These are phyloP conservation scores for Thermophis baileyi DNA, from an alignment of 2,113 vertebrate genomes.

Conservation along the genomic window DNA sequence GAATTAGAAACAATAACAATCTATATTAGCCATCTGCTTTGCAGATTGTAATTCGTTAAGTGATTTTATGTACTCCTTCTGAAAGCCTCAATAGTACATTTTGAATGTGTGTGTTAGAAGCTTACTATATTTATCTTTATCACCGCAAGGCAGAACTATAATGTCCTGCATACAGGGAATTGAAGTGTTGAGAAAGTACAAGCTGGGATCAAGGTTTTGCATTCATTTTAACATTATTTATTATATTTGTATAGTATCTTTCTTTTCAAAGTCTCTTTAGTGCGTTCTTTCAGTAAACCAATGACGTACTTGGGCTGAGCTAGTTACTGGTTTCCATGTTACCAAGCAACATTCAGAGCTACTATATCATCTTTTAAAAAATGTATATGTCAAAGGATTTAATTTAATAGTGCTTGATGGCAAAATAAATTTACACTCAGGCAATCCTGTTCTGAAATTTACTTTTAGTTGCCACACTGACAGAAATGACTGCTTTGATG, in stretches of 20 bases:
- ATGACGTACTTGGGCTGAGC: neutral
- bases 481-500: neutral
- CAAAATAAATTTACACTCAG: neutral
- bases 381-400: neutral
- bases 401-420: neutral
- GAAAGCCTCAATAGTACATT: neutral
- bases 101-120: neutral
- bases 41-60: neutral
- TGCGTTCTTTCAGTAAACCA: neutral
- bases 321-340: neutral
- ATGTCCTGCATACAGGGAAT: neutral
- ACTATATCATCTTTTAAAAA: neutral
- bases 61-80: neutral
- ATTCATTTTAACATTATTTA: neutral
- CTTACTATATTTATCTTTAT: neutral
- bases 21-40: neutral
- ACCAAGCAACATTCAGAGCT: neutral
- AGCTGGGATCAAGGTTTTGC: neutral
- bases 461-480: neutral
- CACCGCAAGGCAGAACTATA: neutral
- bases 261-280: neutral
- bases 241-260: neutral
- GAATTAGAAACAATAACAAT: constrained; percentile 4
- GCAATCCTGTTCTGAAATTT: neutral
- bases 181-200: neutral